phyloP scores from a whole-genome alignment of 2,797 vertebrate species.

The Numenius phaeopus region DNA sequence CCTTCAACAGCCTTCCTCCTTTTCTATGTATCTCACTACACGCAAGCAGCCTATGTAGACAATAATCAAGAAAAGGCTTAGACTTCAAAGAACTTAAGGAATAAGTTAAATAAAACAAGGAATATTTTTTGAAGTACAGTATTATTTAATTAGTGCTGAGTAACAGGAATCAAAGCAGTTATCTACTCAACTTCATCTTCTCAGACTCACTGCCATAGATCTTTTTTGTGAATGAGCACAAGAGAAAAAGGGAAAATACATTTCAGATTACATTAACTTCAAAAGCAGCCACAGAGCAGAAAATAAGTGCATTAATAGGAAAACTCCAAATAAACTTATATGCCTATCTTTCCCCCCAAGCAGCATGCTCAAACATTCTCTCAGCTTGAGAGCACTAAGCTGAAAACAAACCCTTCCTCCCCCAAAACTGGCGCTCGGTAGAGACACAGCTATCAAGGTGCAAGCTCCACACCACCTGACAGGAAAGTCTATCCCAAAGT shows the following conservation, averaged over 20 bases:
- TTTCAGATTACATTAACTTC: background rate
- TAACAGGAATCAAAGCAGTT: background rate
- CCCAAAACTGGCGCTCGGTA: background rate
- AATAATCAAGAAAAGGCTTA: background rate
- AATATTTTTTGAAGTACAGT: background rate
- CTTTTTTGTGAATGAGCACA: background rate
- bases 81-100: background rate
- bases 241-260: background rate
- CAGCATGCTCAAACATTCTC: background rate
- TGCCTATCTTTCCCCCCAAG: background rate
- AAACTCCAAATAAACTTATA: background rate
- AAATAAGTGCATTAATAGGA: background rate
- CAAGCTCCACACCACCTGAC: background rate
- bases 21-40: background rate
- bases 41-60: background rate
- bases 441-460: background rate
- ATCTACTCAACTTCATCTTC: background rate
- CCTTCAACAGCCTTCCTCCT: background rate
- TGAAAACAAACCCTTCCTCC: background rate
- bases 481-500: background rate
- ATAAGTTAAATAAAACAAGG: background rate
- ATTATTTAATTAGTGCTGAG: background rate
- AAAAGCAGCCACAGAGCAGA: background rate
- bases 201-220: background rate
- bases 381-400: background rate